phyloP scores from a whole-genome alignment of 2,888 invertebrate species.

The Clusia tigrina region DNA sequence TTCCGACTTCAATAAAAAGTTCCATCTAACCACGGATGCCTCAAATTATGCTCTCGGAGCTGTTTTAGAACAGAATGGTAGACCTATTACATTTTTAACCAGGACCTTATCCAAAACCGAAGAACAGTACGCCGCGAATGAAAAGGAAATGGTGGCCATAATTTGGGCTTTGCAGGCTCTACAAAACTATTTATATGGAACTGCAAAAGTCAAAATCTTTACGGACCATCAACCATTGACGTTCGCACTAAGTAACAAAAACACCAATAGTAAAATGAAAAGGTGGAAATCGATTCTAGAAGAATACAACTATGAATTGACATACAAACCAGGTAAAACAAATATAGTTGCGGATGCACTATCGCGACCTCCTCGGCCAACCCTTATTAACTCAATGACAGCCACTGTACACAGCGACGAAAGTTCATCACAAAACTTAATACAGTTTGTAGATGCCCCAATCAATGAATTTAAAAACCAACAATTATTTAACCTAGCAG shows the following conservation, averaged over 20 bases:
- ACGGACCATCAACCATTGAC: too few species aligned
- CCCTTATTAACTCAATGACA: neutral
- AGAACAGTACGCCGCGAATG: conserved; percentile 1
- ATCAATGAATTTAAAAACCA: neutral
- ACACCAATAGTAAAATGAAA: conserved; percentile 5
- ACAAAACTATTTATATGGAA: conserved; percentile 8
- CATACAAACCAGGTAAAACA: too few species aligned
- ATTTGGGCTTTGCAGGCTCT: neutral
- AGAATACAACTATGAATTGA: too few species aligned
- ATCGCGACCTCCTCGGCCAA: neutral
- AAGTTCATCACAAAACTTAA: too few species aligned
- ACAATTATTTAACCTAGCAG: conserved; percentile 9
- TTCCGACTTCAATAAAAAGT: neutral
- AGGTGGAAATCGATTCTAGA: conserved; percentile 18
- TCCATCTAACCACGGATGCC: conserved; percentile 7
- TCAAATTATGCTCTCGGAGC: conserved; percentile 6
- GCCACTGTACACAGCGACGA: neutral
- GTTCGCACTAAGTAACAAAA: too few species aligned
- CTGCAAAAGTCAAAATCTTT: too few species aligned
- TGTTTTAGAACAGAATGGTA: neutral
- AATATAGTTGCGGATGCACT: too few species aligned
- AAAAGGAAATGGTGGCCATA: conserved; percentile 5
- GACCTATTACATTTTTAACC: neutral
- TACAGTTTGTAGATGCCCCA: neutral
- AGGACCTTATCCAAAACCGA: neutral